Base-by-base conservation (phyloP, 2,888 invertebrate genomes). In the Bellardia bayeri region DNA sequence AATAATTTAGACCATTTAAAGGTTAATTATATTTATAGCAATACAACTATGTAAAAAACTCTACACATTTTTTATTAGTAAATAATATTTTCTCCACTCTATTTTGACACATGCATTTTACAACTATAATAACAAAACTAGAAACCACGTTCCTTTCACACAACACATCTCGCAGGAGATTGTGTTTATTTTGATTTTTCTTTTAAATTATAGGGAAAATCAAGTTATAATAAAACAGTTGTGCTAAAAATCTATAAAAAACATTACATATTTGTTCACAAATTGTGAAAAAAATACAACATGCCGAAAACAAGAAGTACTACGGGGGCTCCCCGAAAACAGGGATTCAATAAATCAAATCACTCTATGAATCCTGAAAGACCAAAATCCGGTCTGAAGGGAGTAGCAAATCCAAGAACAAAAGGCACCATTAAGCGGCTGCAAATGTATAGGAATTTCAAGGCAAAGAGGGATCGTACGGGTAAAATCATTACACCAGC, bases 381-480 rank as follows among this genome's bases (percentile, higher is more conserved):
- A 75, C 95, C 96, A 14, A 95, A 95, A 16, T 96, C 96, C 91
- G 96, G 96, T 0, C 94, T 98, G 79, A 97, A 97, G 94, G 97
- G 97, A 76, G 97, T 98, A 14, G 97, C 97, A 0, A 97, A 97
- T 91, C 96, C 96, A 1, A 95, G 99, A 90, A 97, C 98, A 14
- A 98, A 97, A 93, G 96, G 97, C 14, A 99, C 99, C 0, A 99
- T 99, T 88, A 99, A 98, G 92, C 95, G 99, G 69, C 94, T 99
- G 89, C 98, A 98, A 94, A 99, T 99, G 99, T 99, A 99, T 94
- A 96, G 98, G 90, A 99, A 99, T 94, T 98, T 98, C 93, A 99
- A 99, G 94, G 97, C 99, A 0, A 98, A 98, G 93, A 95, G 99
- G 80, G 97, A 99, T 94, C 96, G 95, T 91, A 95, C 95, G 82